A percentile compares a stretch with the other conserved stretches of the same genome.
These are phyloP conservation scores for Tupaia tana DNA, from an alignment of 2,113 vertebrate genomes.

Conservation along the genomic window DNA sequence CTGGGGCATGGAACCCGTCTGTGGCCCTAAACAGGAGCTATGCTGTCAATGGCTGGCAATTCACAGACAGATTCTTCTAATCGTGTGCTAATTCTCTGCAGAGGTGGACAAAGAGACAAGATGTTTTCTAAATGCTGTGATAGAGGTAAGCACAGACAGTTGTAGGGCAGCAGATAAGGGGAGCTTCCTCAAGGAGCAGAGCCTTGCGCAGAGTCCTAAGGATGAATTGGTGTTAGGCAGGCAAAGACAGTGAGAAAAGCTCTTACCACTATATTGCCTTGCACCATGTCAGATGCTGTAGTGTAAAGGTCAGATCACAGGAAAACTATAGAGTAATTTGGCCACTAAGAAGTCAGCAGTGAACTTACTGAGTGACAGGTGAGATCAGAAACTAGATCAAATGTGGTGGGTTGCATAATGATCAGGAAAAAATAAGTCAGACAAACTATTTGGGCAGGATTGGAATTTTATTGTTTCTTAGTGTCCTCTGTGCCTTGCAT, in stretches of 20 bases:
- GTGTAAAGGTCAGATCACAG: neutral
- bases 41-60: neutral
- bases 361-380: neutral
- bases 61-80: constrained; percentile 29
- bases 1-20: too few relatives aligned
- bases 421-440: neutral
- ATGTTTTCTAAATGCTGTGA: neutral
- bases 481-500: neutral
- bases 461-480: neutral
- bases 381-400: neutral
- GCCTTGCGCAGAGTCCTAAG: neutral
- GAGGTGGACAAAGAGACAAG: neutral
- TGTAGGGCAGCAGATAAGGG: neutral
- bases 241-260: neutral
- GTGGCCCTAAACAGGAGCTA: neutral
- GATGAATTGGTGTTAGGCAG: neutral
- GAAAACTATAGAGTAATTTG: neutral
- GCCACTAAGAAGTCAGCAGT: neutral
- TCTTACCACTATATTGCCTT: neutral
- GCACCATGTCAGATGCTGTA: neutral
- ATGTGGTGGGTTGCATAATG: neutral
- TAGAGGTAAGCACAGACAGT: neutral
- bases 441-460: neutral
- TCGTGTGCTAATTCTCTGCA: neutral
- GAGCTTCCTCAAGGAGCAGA: neutral